phyloP scores from a whole-genome alignment of 53 echinoderm and acorn worm species.

The Actinopyga echinites region DNA sequence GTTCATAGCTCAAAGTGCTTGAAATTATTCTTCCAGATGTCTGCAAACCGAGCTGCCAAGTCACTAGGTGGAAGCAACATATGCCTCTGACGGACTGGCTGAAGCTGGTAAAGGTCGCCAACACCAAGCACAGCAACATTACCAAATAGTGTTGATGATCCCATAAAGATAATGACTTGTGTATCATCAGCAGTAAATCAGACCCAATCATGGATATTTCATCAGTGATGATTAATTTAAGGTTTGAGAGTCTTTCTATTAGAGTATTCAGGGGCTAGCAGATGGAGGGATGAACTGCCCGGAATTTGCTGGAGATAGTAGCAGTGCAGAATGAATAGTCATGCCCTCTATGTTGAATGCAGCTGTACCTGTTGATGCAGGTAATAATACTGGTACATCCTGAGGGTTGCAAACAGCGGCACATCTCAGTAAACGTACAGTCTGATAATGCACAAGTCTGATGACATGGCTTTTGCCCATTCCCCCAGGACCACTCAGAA shows the following conservation, averaged over 20 bases:
- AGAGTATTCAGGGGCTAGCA: conserved; percentile 13
- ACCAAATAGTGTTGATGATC: conserved; percentile 17
- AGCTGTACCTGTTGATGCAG: conserved; percentile 53
- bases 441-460: conserved; percentile 8
- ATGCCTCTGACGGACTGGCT: conserved; percentile 22
- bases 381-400: conserved; percentile 9
- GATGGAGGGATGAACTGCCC: background rate
- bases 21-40: conserved; percentile 53
- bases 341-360: conserved; percentile 47
- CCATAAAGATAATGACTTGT: conserved; percentile 22
- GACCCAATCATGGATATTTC: conserved; percentile 59
- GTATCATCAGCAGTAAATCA: background rate
- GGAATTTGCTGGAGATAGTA: conserved; percentile 7
- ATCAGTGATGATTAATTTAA: conserved; percentile 45
- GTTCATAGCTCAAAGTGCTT: conserved; percentile 31
- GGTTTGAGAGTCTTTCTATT: background rate
- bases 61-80: conserved; percentile 13
- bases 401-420: background rate
- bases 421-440: conserved; percentile 2
- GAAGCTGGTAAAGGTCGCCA: conserved; percentile 48
- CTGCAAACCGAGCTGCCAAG: background rate
- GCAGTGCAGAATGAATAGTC: conserved; percentile 52
- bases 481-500: conserved; percentile 32
- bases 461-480: conserved; percentile 37
- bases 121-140: conserved; percentile 20